Percentiles rank a stretch among this genome's conserved stretches.
Evolutionary conservation across 2,797 vertebrate species (phyloP).

Genomic region (Myotis planiceps): DNA sequence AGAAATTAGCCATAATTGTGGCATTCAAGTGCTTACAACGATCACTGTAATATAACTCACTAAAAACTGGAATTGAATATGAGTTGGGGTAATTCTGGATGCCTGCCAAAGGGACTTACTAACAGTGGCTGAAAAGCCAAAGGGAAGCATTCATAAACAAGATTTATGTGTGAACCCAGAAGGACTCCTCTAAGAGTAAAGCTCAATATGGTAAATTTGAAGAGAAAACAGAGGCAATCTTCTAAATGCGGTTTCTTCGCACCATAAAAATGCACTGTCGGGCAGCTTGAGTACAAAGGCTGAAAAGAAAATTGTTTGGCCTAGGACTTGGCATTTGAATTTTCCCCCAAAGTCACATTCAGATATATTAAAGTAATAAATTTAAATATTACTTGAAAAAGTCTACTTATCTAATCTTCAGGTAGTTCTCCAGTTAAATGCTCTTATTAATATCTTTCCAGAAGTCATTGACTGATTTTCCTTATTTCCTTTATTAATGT

Average conservation of each 20-base stretch:
- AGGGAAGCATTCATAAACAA: constrained; percentile 2
- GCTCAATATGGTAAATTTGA: not conserved
- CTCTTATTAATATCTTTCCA: constrained; percentile 29
- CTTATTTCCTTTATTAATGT: not conserved
- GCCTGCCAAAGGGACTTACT: not conserved
- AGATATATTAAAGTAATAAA: constrained; percentile 31
- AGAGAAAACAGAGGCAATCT: not conserved
- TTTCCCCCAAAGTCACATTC: constrained; percentile 8
- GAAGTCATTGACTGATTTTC: not conserved
- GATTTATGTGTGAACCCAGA: not conserved
- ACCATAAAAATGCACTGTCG: not conserved
- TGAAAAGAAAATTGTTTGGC: not conserved
- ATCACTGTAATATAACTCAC: not conserved
- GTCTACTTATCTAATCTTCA: constrained; percentile 9
- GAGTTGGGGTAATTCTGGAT: not conserved
- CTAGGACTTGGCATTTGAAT: not conserved
- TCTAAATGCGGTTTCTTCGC: not conserved
- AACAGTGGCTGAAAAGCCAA: not conserved
- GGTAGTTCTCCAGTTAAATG: constrained; percentile 30
- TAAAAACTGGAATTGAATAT: constrained; percentile 39
- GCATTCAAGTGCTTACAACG: not conserved
- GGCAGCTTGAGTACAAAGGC: not conserved
- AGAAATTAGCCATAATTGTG: not conserved
- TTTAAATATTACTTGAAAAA: constrained; percentile 57
- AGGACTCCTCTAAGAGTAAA: not conserved